Evolutionary conservation across 2,113 vertebrate genomes (phyloP).

Genomic region (Pteruthius melanotis): DNA sequence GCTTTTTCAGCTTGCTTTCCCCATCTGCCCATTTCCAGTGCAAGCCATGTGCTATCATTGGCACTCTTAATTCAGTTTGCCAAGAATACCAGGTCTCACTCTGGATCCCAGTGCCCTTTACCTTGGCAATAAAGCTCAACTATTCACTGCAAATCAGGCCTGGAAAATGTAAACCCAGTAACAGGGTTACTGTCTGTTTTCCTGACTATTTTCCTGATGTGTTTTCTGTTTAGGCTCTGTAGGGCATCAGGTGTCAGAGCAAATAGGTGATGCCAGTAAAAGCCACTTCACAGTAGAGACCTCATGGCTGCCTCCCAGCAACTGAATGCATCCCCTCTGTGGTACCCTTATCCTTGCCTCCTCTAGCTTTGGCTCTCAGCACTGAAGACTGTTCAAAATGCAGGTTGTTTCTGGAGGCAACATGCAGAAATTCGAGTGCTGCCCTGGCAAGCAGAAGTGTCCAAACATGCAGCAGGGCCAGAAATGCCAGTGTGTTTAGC

Average conservation of each 20-base stretch:
- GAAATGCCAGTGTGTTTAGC: conserved; percentile 6
- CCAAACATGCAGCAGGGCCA: conserved; percentile 25
- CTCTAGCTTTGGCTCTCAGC: background rate
- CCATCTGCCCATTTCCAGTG: background rate
- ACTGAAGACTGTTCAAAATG: conserved; percentile 21
- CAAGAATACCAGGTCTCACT: background rate
- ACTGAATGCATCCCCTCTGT: conserved; percentile 29
- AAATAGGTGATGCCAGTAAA: conserved; percentile 49
- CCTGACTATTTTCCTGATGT: background rate
- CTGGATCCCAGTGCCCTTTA: background rate
- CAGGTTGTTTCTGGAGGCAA: conserved; percentile 44
- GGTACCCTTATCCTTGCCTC: conserved; percentile 44
- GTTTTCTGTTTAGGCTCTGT: conserved; percentile 40
- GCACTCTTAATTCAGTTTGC: background rate
- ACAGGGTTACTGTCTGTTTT: conserved; percentile 40
- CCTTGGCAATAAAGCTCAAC: background rate
- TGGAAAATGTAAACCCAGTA: conserved; percentile 42
- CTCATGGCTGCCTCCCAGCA: conserved; percentile 32
- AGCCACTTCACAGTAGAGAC: conserved; percentile 34
- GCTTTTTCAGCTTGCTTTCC: background rate
- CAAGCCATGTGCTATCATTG: background rate
- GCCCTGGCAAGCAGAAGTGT: conserved; percentile 25
- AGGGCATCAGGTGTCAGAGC: conserved; percentile 41
- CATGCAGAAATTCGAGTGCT: conserved; percentile 22
- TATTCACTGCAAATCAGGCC: conserved; percentile 15